Base-by-base conservation (phyloP, 2,888 invertebrate genomes). In the Drosophila kanekoi region DNA sequence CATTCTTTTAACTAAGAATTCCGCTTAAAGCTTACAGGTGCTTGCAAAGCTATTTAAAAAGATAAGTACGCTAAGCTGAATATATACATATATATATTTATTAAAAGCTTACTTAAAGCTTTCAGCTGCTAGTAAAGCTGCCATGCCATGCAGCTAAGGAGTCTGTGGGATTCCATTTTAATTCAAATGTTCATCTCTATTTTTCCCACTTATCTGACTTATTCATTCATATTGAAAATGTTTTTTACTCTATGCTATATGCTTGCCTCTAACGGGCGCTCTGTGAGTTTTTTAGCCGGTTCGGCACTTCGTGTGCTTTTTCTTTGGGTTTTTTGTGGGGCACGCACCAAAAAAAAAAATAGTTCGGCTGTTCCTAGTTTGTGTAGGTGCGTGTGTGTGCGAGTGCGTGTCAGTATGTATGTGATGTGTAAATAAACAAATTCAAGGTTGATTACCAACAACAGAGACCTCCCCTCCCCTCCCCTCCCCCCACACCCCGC, bases 391-490 rank as follows among this genome's bases (percentile, higher is more conserved):
- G 45, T 16, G 51, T 41, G 54, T 35, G 53, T 57, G 32, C 23
- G 56, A 38, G 49, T 14, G 41, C 20, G 37, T 13, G 53, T 33
- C 59, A 47, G 69, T 44, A 41, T 67, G 45, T 69, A n/a, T 72
- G 32, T 64, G 49, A 43, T 70, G 58, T 77, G 70, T 63, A 70
- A 71, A 72, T 78, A 70, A 58, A 59, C 86, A 76, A 72, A 89
- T 88, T 88, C 89, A 87, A 87, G 86, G 89, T 88, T 87, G 87
- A 86, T 88, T 86, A 77, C 83, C 74, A 73, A 84, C 71, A 72
- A 60, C 72, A 54, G 64, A 38, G 38, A 32, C 41, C 60, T 44
- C 47, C 54, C 57, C 35, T 38, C 70, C 38, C 52, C 45, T 63
- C 33, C 60, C 37, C 73, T 18, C 18, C 37, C 73, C 38, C 52